Evolutionary conservation across 2,888 invertebrate genomes (phyloP).

Genomic region (Limnephilus marmoratus): DNA sequence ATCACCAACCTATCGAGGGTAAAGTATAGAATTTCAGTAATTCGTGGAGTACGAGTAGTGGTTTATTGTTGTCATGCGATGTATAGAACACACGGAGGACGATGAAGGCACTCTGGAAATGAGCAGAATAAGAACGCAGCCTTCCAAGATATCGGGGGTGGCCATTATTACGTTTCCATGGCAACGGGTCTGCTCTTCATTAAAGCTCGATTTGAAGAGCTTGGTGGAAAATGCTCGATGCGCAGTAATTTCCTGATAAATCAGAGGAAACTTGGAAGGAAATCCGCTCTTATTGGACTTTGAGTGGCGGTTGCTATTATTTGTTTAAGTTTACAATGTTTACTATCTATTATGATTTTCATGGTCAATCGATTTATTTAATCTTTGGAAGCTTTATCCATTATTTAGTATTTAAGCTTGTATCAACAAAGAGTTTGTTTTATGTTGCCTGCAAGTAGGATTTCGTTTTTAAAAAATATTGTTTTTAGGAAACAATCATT

Average conservation of each 20-base stretch:
- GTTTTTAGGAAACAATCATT: too few relatives aligned
- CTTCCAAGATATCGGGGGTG: background rate
- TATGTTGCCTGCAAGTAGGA: too few relatives aligned
- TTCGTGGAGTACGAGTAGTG: background rate
- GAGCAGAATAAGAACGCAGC: background rate
- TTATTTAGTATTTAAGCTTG: background rate
- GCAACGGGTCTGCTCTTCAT: conserved; percentile 6
- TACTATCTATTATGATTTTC: background rate
- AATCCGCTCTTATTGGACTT: background rate
- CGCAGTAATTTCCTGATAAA: background rate
- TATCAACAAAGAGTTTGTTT: background rate
- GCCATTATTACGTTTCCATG: background rate
- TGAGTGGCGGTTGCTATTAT: background rate
- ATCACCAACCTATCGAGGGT: background rate
- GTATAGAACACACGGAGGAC: background rate
- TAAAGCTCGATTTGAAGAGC: conserved; percentile 12
- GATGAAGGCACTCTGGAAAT: background rate
- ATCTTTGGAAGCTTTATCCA: too few relatives aligned
- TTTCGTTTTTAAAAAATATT: too few relatives aligned
- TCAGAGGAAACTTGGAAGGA: background rate
- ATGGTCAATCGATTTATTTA: background rate
- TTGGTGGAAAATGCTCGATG: background rate
- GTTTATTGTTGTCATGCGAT: background rate
- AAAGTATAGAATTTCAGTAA: background rate
- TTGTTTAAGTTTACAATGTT: background rate